Evolutionary conservation across 2,888 invertebrate species (phyloP).

Genomic region (Lasiommata megera): DNA sequence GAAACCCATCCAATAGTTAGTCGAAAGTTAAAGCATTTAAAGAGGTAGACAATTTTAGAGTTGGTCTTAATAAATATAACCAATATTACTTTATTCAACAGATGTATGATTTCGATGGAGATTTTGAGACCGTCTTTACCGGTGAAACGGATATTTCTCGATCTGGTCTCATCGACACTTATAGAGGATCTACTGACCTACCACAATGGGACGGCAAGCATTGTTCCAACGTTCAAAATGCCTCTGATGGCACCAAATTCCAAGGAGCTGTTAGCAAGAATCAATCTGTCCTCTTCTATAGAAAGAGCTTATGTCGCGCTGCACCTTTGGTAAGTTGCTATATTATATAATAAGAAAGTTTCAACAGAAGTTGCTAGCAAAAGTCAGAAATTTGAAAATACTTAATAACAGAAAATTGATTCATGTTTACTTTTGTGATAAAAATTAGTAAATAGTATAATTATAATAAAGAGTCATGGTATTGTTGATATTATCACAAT

Average conservation of each 20-base stretch:
- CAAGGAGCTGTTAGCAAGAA: slow-evolving; percentile 85
- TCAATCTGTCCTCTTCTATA: slow-evolving; percentile 87
- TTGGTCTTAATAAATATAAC: too few species aligned
- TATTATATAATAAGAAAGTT: too few species aligned
- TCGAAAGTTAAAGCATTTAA: too few species aligned
- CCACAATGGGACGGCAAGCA: slow-evolving; percentile 89
- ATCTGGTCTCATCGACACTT: slow-evolving; percentile 88
- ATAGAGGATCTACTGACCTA: slow-evolving; percentile 85
- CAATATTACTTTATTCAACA: slow-evolving; percentile 48
- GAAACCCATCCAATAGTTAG: too few species aligned
- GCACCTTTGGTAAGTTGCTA: slow-evolving; percentile 83
- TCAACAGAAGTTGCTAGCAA: too few species aligned
- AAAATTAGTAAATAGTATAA: too few species aligned
- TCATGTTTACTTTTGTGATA: too few species aligned
- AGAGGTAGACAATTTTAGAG: too few species aligned
- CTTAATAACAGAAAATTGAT: too few species aligned
- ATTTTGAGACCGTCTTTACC: slow-evolving; percentile 89
- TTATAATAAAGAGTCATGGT: too few species aligned
- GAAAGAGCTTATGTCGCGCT: slow-evolving; percentile 93
- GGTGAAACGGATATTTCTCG: slow-evolving; percentile 83
- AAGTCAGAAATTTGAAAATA: too few species aligned
- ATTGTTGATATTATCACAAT: too few species aligned
- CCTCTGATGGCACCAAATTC: slow-evolving; percentile 94
- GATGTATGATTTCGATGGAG: slow-evolving; percentile 93
- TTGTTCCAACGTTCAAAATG: slow-evolving; percentile 88